phyloP scores from a whole-genome alignment of 2,888 invertebrate species.

The Cerceris rybyensis region DNA sequence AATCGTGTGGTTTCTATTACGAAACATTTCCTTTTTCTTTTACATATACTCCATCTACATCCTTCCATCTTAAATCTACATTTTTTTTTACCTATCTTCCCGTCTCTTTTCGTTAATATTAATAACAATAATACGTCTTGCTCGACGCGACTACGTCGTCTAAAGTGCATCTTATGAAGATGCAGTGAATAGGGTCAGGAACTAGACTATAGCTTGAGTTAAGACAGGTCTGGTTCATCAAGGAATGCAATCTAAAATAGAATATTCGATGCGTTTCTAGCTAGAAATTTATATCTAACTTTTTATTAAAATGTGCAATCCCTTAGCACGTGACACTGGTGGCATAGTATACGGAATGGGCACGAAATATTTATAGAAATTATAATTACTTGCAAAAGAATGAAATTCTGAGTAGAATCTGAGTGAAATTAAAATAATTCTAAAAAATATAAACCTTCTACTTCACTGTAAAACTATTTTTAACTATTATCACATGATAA shows the following conservation, averaged over 20 bases:
- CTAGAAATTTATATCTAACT: too few relatives aligned
- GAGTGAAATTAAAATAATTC: too few relatives aligned
- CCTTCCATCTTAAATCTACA: neutral
- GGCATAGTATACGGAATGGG: too few relatives aligned
- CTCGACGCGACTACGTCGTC: constrained; percentile 26
- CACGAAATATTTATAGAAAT: too few relatives aligned
- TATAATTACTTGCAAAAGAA: too few relatives aligned
- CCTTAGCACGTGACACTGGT: too few relatives aligned
- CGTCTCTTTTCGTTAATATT: neutral
- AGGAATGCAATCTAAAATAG: constrained; percentile 26
- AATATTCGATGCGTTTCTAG: constrained; percentile 15
- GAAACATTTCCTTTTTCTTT: neutral
- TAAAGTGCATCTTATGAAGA: constrained; percentile 30
- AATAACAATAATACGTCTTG: neutral
- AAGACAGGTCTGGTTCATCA: constrained; percentile 52
- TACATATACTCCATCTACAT: neutral
- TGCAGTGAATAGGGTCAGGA: constrained; percentile 49
- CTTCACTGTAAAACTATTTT: too few relatives aligned
- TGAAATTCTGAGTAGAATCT: too few relatives aligned
- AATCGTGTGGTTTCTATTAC: constrained; percentile 2
- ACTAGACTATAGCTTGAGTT: constrained; percentile 58
- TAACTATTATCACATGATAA: too few relatives aligned
- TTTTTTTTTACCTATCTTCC: neutral
- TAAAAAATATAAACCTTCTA: too few relatives aligned
- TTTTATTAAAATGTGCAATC: too few relatives aligned